Conservation (phyloP, 2,797 vertebrate species). For the Fratercula arctica region DNA sequence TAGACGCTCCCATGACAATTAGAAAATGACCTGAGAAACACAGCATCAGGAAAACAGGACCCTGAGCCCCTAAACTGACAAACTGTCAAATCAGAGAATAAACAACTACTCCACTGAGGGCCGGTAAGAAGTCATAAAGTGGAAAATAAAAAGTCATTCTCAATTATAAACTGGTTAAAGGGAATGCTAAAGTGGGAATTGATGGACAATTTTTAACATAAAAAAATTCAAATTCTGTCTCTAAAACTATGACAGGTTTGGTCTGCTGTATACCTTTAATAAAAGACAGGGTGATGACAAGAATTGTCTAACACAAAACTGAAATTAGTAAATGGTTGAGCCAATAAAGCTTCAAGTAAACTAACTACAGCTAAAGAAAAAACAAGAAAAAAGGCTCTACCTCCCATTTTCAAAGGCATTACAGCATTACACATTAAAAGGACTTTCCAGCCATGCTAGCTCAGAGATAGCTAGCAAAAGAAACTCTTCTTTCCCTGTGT, state of each 20-base stretch:
- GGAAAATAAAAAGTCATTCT: not conserved
- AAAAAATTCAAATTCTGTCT: not conserved
- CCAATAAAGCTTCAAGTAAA: not conserved
- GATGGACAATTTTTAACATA: not conserved
- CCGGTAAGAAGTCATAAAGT: not conserved
- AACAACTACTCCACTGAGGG: not conserved
- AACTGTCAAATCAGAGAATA: not conserved
- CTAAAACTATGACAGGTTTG: not conserved
- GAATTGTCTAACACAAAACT: not conserved
- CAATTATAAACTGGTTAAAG: not conserved
- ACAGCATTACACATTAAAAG: not conserved
- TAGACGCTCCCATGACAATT: not conserved
- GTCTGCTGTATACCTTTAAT: not conserved
- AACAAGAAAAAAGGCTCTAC: not conserved
- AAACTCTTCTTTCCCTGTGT: not conserved
- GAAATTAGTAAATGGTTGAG: not conserved
- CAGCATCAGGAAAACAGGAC: not conserved
- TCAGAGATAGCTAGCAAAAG: not conserved
- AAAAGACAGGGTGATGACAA: not conserved
- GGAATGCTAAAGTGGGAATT: not conserved
- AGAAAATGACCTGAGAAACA: not conserved
- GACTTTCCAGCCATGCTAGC: not conserved
- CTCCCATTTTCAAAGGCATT: not conserved
- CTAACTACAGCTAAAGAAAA: not conserved
- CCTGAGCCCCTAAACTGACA: not conserved